Evolutionary conservation across 92 coral and sea anemone species (phyloP).

Genomic region (Heliopora coerulea): DNA sequence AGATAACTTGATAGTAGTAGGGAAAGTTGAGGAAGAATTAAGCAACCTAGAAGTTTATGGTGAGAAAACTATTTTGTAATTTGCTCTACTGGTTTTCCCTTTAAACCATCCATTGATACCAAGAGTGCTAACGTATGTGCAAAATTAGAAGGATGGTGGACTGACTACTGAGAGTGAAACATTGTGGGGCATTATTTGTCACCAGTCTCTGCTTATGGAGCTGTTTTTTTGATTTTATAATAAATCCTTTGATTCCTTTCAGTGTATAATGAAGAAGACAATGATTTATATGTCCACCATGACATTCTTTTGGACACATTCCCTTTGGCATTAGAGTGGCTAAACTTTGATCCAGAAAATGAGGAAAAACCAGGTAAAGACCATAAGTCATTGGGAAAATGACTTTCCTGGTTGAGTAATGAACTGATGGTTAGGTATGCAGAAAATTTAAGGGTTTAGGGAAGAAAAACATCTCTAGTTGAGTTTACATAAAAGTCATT

Average conservation of each 20-base stretch:
- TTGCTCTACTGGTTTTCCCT: neutral
- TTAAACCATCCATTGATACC: no score
- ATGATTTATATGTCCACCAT: slow-evolving; percentile 88
- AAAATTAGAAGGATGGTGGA: no score
- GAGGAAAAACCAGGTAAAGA: slow-evolving; percentile 62
- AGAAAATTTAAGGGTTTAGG: neutral
- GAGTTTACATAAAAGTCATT: no score
- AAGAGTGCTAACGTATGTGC: no score
- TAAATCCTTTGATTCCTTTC: neutral
- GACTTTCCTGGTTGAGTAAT: no score
- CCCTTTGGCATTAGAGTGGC: slow-evolving; percentile 91
- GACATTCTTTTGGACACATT: slow-evolving; percentile 89
- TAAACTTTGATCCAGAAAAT: slow-evolving; percentile 88
- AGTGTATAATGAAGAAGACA: slow-evolving; percentile 95
- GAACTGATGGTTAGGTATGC: no score
- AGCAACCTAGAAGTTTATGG: slow-evolving; percentile 88
- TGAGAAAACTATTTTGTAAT: neutral
- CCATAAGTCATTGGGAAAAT: no score
- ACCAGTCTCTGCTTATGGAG: neutral
- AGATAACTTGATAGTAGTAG: slow-evolving; percentile 80
- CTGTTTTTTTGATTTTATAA: neutral
- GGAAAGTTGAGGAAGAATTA: slow-evolving; percentile 92
- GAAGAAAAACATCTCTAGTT: neutral
- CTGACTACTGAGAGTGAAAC: no score
- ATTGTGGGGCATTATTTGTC: no score